Evolutionary conservation across 2,888 invertebrate genomes (phyloP).

Genomic region (Hemaris fuciformis): DNA sequence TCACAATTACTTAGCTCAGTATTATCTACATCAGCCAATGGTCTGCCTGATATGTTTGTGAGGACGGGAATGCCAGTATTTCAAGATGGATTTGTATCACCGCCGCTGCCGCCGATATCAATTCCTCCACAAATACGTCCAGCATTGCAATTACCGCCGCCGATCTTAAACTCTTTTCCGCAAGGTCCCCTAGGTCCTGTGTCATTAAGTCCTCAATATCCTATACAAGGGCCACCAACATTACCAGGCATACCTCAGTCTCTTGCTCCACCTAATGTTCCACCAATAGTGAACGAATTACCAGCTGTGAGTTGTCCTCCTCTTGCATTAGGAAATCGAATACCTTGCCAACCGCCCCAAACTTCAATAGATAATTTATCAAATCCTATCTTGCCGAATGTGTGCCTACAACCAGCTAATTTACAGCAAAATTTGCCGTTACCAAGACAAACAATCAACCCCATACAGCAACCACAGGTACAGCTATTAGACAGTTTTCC

Average conservation of each 20-base stretch:
- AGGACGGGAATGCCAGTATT: background rate
- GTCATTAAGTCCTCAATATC: background rate
- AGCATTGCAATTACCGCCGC: background rate
- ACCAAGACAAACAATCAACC: background rate
- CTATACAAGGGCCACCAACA: background rate
- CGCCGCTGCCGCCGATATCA: background rate
- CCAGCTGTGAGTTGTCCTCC: background rate
- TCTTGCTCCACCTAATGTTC: background rate
- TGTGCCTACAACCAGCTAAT: background rate
- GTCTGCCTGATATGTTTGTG: no score
- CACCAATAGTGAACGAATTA: background rate
- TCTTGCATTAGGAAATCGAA: background rate
- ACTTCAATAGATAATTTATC: background rate
- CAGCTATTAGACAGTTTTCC: background rate
- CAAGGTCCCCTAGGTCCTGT: background rate
- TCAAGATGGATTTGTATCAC: background rate
- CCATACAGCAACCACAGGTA: background rate
- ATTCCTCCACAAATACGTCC: background rate
- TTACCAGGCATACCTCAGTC: background rate
- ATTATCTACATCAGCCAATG: background rate
- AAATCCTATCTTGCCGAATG: background rate
- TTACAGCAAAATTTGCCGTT: background rate
- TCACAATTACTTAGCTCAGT: slow-evolving; percentile 11
- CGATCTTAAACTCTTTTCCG: background rate
- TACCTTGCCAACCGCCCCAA: background rate